These are phyloP conservation scores for Elgaria multicarinata DNA, from an alignment of 2,113 vertebrate species.

Conservation along the genomic window DNA sequence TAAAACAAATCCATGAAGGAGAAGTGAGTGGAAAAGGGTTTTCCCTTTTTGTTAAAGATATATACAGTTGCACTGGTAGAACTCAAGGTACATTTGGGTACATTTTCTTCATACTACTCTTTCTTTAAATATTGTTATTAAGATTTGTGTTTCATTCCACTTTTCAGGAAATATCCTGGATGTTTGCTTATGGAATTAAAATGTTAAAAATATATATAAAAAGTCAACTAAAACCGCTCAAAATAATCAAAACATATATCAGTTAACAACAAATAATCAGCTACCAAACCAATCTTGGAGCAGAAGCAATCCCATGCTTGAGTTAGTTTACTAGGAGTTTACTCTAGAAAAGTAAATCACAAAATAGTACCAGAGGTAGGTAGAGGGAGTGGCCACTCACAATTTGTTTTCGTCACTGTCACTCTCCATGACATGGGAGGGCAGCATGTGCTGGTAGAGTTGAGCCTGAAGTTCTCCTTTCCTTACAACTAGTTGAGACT, in stretches of 20 bases:
- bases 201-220: background rate
- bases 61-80: background rate
- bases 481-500: slow-evolving; percentile 12
- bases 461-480: background rate
- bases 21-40: background rate
- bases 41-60: background rate
- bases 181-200: background rate
- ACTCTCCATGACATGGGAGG: background rate
- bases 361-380: background rate
- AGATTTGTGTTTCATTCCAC: background rate
- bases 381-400: background rate
- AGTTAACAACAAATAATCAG: background rate
- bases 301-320: no score
- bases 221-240: background rate
- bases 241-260: background rate
- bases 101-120: background rate
- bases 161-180: background rate
- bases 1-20: background rate
- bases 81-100: background rate
- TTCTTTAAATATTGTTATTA: background rate
- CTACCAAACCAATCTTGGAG: no score
- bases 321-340: background rate
- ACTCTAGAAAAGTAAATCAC: background rate
- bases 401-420: background rate
- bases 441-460: background rate